Base-by-base conservation (phyloP, 2,888 invertebrate genomes). In the Petrolisthes manimaculis region DNA sequence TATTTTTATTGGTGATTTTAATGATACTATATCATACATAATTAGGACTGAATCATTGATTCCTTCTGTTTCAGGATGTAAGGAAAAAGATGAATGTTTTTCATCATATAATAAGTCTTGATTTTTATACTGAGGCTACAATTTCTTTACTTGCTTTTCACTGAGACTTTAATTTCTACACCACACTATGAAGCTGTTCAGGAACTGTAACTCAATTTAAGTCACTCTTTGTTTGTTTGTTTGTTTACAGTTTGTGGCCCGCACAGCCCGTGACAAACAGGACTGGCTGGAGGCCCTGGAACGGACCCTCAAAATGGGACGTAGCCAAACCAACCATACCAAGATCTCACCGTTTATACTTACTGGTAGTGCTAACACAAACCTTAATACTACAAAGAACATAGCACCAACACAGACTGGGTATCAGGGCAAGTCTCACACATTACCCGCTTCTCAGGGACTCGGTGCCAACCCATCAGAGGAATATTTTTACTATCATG, bases 271-370 rank as follows among this genome's bases (percentile, higher is more conserved):
- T 18, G 88, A 88, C 56, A 88, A 84, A 78, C 9, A 51, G 3
- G 84, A 88, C 9, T 88, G 88, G 88, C 53, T 88, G 67, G 77
- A 74, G n/a, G 88, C 88, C 4, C 51, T 88, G 6, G 71, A 69
- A 24, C n/a, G 84, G 9, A 84, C 80, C 9, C 80, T 88, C 74
- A 4, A 55, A 21, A n/a, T 54, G 37, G 37, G 69, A 54, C 51
- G 24, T 81, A 55, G 54, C 81, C n/a, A 56, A 18, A 4, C 55
- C 9, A n/a, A 53, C 69, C 3, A 5, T 51, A 12, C 37, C 51
- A 53, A 12, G 9, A 55, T 12, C 6, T 24, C 74, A 18, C 14
- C 55, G 24, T 8, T 24, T 75, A 21, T 71, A 71, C 53, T 56
- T 77, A n/a, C 78, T 78, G 71, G 69, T 37, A 8, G 37, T 51